These are phyloP conservation scores for Amazona ochrocephala DNA, from an alignment of 2,797 vertebrate genomes.

Conservation along the genomic window DNA sequence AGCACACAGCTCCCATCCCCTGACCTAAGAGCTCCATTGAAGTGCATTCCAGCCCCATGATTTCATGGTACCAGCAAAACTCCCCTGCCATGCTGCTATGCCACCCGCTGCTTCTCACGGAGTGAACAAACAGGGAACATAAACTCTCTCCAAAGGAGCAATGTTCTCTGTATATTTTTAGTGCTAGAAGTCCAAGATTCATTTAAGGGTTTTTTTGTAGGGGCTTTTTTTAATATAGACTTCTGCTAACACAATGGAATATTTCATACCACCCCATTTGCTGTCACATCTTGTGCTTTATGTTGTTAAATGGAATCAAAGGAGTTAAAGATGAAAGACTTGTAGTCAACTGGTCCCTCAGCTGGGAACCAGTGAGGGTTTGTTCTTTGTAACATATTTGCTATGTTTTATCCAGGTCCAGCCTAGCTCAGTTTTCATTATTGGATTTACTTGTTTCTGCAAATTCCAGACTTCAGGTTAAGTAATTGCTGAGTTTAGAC, in stretches of 20 bases:
- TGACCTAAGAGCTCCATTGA: slow-evolving; percentile 65
- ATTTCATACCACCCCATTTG: slow-evolving; percentile 65
- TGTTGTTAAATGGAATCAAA: slow-evolving; percentile 50
- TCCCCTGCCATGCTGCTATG: slow-evolving; percentile 74
- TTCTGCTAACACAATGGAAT: slow-evolving; percentile 67
- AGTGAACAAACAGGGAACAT: slow-evolving; percentile 69
- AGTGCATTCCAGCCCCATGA: slow-evolving; percentile 78
- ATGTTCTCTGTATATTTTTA: slow-evolving; percentile 76
- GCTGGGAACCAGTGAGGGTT: slow-evolving; percentile 17
- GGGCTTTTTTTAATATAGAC: slow-evolving; percentile 65
- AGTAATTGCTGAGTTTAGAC: slow-evolving; percentile 7
- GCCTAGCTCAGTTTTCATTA: slow-evolving; percentile 26
- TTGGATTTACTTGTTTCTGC: slow-evolving; percentile 30
- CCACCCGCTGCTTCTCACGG: slow-evolving; percentile 70
- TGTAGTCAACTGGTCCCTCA: slow-evolving; percentile 31
- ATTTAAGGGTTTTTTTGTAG: slow-evolving; percentile 40
- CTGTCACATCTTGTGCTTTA: slow-evolving; percentile 22
- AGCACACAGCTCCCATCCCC: slow-evolving; percentile 72
- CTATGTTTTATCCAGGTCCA: slow-evolving; percentile 14
- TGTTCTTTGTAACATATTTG: slow-evolving; percentile 50
- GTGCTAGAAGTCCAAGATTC: slow-evolving; percentile 66
- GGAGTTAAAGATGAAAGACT: slow-evolving; percentile 64
- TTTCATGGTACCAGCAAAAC: slow-evolving; percentile 76
- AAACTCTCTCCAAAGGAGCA: slow-evolving; percentile 65
- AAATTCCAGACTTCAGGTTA: neutral